Base-by-base conservation (phyloP, 2,797 vertebrate species). In the Ambastaia sidthimunki region DNA sequence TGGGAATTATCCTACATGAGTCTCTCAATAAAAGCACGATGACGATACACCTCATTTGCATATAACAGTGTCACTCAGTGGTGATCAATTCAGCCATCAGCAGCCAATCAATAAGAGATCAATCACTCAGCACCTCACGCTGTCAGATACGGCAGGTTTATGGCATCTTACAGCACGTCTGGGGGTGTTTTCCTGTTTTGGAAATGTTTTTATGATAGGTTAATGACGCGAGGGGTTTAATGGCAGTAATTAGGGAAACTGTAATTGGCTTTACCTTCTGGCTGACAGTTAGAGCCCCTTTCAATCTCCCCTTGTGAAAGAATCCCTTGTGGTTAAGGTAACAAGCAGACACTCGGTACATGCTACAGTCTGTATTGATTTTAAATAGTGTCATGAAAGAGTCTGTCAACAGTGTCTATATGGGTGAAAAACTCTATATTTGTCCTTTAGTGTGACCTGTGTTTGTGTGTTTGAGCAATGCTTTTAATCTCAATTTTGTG, bases 201-300 rank as follows among this genome's bases (percentile, higher is more conserved):
- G 44, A 37, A 52, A 48, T 82, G 69, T 57, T 71, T 78, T 80
- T 79, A 80, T 79, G 68, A 74, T n/a, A 47, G 55, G 73, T 71
- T 71, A 84, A 76, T 13, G 28, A 59, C 1, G 19, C 57, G n/a
- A 75, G 41, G 31, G 37, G 52, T 75, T 18, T 60, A 74, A 47
- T 71, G 63, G 44, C 21, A 66, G 71, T 82, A 62, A 84, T 84
- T 78, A 80, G 34, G 34, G 4, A 63, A 50, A 71, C 19, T 52
- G 52, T 81, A 60, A 82, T 82, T 60, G 76, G n/a, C 72, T 67
- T 52, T 66, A 69, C 47, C 68, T 69, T 73, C 60, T 50, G 54
- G 41, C 66, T 60, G 82, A 66, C 52, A 80, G 77, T 80, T 80
- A 71, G 48, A 76, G 25, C 11, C 28, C 67, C 69, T 50, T 18